Evolutionary conservation across 1,140 invertebrate species (phyloP).

Genomic region (Halictus rubicundus): DNA sequence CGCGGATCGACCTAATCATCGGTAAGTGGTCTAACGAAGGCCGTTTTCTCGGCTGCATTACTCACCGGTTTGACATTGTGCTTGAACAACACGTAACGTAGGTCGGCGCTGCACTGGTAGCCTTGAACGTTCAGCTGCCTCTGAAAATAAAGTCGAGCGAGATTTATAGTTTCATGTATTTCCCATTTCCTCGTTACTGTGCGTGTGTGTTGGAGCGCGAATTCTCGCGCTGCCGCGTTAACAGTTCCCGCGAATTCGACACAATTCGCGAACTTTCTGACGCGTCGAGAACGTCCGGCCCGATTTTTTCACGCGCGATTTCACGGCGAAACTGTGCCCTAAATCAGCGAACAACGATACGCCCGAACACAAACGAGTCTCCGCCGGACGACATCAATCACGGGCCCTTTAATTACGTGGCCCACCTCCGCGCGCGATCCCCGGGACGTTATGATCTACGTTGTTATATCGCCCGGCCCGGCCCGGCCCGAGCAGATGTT

Average conservation of each 20-base stretch:
- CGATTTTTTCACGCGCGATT: neutral
- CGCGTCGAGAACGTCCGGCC: neutral
- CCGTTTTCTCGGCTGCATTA: constrained; percentile 56
- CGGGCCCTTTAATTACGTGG: neutral
- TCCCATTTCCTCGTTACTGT: neutral
- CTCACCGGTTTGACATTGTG: constrained; percentile 92
- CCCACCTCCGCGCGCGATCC: too few relatives aligned
- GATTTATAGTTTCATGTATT: constrained; percentile 20
- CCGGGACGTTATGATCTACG: neutral
- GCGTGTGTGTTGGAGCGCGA: neutral
- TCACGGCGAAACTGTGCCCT: too few relatives aligned
- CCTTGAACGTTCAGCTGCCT: constrained; percentile 91
- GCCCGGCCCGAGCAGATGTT: neutral
- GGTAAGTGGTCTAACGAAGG: neutral
- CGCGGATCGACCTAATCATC: neutral
- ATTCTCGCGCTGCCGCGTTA: neutral
- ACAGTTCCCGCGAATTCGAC: neutral
- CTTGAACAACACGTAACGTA: constrained; percentile 90
- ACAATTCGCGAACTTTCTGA: neutral
- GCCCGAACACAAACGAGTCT: neutral
- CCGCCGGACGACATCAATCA: neutral
- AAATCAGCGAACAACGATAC: too few relatives aligned
- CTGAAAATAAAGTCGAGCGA: constrained; percentile 80
- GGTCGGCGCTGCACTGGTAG: constrained; percentile 89
- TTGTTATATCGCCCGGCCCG: neutral